Evolutionary conservation across 2,797 vertebrate species (phyloP), one percentile per base, ranked within the genome.

Genomic region (Falco berigora): DNA sequence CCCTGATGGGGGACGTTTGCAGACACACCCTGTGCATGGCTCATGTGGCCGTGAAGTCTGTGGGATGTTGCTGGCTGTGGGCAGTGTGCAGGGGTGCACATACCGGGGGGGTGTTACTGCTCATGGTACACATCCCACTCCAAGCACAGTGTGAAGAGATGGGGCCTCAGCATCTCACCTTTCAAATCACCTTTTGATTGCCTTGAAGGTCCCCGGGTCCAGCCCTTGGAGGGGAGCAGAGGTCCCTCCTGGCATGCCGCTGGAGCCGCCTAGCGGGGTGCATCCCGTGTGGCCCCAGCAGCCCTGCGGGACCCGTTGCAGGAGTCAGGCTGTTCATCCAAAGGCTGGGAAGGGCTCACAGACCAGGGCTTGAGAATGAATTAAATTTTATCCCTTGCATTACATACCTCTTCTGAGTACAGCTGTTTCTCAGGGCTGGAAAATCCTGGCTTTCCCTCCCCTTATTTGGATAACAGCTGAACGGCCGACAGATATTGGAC

Each of bases 391-490:
- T 55, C 86, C 75, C 75, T 62, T 0, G 0, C 52, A 6, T 50
- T 93, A 61, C 64, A n/a, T 83, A 40, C 82, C 76, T 59, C 50
- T 68, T 74, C 42, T 24, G 64, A 71, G 68, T 64, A 94, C 94
- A 95, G 93, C 97, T 97, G 94, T 59, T 93, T 93, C 61, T 91
- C 78, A 80, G 84, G 89, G 74, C 81, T 97, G 96, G 93, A 97
- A 97, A 96, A 95, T 95, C 94, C 78, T 94, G 95, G 81, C 88
- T 96, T 94, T 89, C 83, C 49, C 88, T 91, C 86, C 64, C 74
- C 74, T 85, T 94, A 47, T 91, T 92, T 92, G 92, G 92, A 4
- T 80, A 91, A 92, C 93, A 95, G 86, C 94, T 96, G 94, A 97
- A 86, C 81, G 78, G 86, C 88, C 0, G 34, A 64, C 59, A 67